These are phyloP conservation scores for Corythaeola cristata DNA, from an alignment of 2,113 vertebrate species.

Conservation along the genomic window DNA sequence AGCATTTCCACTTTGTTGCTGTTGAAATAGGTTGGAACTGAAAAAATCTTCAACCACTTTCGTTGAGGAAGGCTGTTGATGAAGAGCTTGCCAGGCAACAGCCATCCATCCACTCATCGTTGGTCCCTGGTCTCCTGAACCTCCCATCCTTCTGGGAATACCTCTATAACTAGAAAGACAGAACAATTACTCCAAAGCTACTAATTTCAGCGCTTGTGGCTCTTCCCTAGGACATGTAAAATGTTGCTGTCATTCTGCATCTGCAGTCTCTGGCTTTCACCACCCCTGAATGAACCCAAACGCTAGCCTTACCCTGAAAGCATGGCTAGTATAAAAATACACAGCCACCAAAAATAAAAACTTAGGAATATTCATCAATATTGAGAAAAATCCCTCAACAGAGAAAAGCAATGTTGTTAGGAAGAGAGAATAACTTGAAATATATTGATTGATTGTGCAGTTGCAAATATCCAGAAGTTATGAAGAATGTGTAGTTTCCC, in stretches of 20 bases:
- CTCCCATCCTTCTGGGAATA: neutral
- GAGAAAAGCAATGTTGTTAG: neutral
- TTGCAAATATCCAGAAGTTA: too few species aligned
- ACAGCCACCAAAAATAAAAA: neutral
- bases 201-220: neutral
- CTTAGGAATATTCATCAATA: rapidly evolving
- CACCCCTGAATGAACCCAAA: neutral
- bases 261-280: neutral
- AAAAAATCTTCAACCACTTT: neutral
- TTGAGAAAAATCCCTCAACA: neutral
- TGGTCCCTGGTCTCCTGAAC: neutral
- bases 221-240: neutral
- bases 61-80: neutral
- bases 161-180: neutral
- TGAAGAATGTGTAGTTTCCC: neutral
- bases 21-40: neutral
- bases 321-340: rapidly evolving
- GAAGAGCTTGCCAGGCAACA: neutral
- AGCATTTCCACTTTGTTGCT: neutral
- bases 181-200: rapidly evolving
- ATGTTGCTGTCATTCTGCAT: neutral
- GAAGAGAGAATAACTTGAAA: neutral
- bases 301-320: neutral
- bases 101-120: rapidly evolving
- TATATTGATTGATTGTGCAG: rapidly evolving